A percentile compares a stretch with the other conserved stretches of the same genome.
Conservation (phyloP, 1,140 invertebrate genomes). For the Harlomillsia oculata region DNA sequence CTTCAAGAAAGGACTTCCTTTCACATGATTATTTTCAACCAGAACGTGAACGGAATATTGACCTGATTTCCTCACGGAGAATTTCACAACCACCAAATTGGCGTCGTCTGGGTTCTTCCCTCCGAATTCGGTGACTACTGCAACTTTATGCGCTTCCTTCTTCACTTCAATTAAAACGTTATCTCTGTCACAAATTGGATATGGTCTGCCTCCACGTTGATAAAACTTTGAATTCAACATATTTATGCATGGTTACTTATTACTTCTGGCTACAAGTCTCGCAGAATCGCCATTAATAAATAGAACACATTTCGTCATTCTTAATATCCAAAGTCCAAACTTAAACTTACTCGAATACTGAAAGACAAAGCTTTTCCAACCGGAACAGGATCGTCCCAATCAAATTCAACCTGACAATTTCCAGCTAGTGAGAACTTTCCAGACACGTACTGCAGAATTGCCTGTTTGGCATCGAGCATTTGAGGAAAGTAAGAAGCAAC, state of each 20-base stretch:
- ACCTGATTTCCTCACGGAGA: slow-evolving; percentile 79
- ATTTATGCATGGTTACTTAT: too few relatives aligned
- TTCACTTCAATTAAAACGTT: slow-evolving; percentile 74
- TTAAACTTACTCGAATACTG: slow-evolving; percentile 57
- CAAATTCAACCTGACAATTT: slow-evolving; percentile 70
- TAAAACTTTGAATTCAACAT: too few relatives aligned
- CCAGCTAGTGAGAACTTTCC: slow-evolving; percentile 79
- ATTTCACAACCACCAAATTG: slow-evolving; percentile 76
- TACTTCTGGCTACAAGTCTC: too few relatives aligned
- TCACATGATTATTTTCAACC: slow-evolving; percentile 41
- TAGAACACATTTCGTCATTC: too few relatives aligned
- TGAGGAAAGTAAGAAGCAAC: slow-evolving; percentile 77
- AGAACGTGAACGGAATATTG: slow-evolving; percentile 66
- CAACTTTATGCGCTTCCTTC: slow-evolving; percentile 69
- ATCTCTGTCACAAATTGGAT: slow-evolving; percentile 83
- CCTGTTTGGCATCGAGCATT: slow-evolving; percentile 73
- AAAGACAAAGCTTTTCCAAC: slow-evolving; percentile 86
- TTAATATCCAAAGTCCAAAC: too few relatives aligned
- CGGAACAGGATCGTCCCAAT: slow-evolving; percentile 75
- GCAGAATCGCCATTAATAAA: too few relatives aligned
- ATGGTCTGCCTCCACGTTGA: slow-evolving; percentile 82
- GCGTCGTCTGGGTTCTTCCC: slow-evolving; percentile 67
- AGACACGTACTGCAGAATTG: slow-evolving; percentile 78
- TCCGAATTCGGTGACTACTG: slow-evolving; percentile 72
- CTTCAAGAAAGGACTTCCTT: slow-evolving; percentile 53